Evolutionary conservation across 2,888 invertebrate genomes (phyloP).

Genomic region (Nipponacmea schrenckii): DNA sequence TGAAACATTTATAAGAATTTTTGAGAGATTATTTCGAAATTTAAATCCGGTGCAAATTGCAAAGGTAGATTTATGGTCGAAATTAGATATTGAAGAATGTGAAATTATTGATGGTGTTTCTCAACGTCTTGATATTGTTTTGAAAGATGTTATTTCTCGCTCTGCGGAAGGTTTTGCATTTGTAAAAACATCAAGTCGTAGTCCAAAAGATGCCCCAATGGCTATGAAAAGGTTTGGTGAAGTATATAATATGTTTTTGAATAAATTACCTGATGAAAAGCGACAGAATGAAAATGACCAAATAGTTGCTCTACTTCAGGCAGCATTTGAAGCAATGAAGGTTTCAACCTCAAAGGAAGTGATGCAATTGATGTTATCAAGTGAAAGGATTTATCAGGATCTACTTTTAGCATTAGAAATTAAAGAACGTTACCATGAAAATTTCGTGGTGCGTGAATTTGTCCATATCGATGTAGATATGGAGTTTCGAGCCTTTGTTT

Average conservation of each 20-base stretch:
- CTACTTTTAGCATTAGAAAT: constrained; percentile 49
- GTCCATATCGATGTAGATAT: constrained; percentile 55
- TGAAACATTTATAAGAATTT: constrained; percentile 44
- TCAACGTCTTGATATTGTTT: constrained; percentile 34
- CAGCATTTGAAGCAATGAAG: constrained; percentile 46
- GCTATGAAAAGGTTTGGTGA: constrained; percentile 42
- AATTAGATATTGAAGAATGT: constrained; percentile 33
- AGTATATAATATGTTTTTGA: constrained; percentile 38
- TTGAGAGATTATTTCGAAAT: constrained; percentile 39
- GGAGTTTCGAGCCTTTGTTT: constrained; percentile 59
- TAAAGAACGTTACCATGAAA: constrained; percentile 45
- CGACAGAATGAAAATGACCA: constrained; percentile 45
- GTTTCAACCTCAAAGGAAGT: constrained; percentile 45
- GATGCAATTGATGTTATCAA: constrained; percentile 50
- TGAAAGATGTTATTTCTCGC: constrained; percentile 32
- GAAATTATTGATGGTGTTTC: constrained; percentile 31
- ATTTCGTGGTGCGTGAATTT: constrained; percentile 54
- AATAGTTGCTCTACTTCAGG: constrained; percentile 49
- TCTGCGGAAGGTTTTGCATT: constrained; percentile 42
- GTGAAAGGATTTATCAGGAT: constrained; percentile 57
- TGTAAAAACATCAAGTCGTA: constrained; percentile 56
- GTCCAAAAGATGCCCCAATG: constrained; percentile 57
- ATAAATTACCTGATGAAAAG: constrained; percentile 24
- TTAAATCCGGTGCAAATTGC: constrained; percentile 23
- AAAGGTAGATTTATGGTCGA: constrained; percentile 22